Evolutionary conservation across 2,888 invertebrate species (phyloP), one percentile per base, ranked within the genome.

Genomic region (Eurytoma californica): DNA sequence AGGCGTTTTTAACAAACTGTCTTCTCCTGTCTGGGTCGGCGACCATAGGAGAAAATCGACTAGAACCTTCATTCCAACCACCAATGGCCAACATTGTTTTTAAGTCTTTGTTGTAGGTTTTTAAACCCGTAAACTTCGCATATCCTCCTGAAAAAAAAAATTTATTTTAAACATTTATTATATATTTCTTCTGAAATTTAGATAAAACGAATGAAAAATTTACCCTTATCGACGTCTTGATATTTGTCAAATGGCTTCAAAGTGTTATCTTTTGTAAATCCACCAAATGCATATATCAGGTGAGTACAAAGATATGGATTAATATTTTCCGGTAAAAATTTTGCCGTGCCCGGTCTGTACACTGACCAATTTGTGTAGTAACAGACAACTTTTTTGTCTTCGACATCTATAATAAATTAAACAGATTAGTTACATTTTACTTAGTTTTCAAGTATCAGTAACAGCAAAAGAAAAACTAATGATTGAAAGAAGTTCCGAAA

Each of bases 341-440:
- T 95, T 68, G 97, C 97, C 5, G 96, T 95, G 72, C 97, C 97
- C 3, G 97, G 97, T 82, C 97, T 92, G 91, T 97, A 97, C 60
- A 97, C 96, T 83, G 97, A 97, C 97, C 97, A 97, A 91, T 97
- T 97, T 63, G 97, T 97, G 92, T 97, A 97, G 91, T 97, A 97
- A 88, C 97, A 97, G 75, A 97, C 97, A 85, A 97, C 94, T 84
- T 95, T 94, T 76, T 94, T 93, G 89, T 95, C 95, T 81, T 91
- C 91, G 63, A 89, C 86, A 83, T 88, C 92, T 92, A 86, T 0
- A 28, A 72, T 30, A 58, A 68, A 14, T 49, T 28, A 67, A 65
- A 75, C 58, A 4, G 13, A 51, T 28, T 9, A 14, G n/a, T n/a
- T n/a, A 28, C 28, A 39, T 28, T 5, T 39, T 7, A 39, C 39